These are phyloP conservation scores for Rhagonycha fulva DNA, from an alignment of 2,888 invertebrate genomes.

Conservation along the genomic window DNA sequence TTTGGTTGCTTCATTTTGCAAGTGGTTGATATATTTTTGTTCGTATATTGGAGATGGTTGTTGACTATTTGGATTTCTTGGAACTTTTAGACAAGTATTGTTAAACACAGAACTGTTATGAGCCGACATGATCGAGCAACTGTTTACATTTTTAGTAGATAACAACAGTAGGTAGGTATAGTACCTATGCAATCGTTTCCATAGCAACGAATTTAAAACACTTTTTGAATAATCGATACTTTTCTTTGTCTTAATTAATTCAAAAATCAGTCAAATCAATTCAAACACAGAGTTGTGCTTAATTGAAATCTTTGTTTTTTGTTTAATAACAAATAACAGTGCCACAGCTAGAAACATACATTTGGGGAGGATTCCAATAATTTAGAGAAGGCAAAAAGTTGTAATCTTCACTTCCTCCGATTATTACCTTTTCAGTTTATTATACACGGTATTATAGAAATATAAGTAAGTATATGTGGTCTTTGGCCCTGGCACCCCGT, in stretches of 20 bases:
- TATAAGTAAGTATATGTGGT: too few species aligned
- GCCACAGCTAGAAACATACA: too few species aligned
- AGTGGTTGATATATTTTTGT: slow-evolving; percentile 56
- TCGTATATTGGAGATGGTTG: slow-evolving; percentile 74
- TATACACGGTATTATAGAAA: too few species aligned
- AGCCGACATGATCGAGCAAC: slow-evolving; percentile 48
- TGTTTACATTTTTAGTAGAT: not conserved
- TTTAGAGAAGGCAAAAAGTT: too few species aligned
- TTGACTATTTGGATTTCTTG: slow-evolving; percentile 72
- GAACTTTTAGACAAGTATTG: slow-evolving; percentile 73
- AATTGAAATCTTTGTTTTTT: not conserved
- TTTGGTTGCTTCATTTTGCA: slow-evolving; percentile 47
- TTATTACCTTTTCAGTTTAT: too few species aligned
- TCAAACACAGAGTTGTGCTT: not conserved
- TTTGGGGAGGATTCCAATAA: too few species aligned
- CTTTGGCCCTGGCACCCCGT: too few species aligned
- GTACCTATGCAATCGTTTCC: not conserved
- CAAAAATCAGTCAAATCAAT: too few species aligned
- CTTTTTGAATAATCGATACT: not conserved
- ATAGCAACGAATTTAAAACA: not conserved
- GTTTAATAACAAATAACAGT: too few species aligned
- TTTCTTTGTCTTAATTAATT: not conserved
- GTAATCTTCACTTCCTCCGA: too few species aligned
- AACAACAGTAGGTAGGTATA: not conserved
- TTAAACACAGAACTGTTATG: slow-evolving; percentile 66